phyloP scores from a whole-genome alignment of 30 jellyfish, hydroid and myxozoan species.

The Morbakka virulenta region DNA sequence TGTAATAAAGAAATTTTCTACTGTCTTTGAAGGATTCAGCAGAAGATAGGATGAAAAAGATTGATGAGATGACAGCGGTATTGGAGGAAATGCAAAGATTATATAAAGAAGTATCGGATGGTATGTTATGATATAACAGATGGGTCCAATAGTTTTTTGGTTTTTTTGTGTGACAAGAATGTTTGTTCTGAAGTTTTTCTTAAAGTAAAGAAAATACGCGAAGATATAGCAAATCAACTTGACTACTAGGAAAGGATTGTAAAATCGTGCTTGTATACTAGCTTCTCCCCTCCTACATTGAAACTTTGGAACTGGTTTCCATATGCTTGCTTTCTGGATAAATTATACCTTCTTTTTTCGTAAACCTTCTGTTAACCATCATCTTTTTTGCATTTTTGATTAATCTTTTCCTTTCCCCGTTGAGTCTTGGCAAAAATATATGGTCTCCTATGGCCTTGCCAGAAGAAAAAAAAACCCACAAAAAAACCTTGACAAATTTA shows the following conservation, averaged over 20 bases:
- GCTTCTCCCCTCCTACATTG: too few relatives aligned
- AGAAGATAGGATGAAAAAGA: slow-evolving; percentile 44
- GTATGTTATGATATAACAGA: slow-evolving; percentile 9
- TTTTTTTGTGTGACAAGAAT: slow-evolving; percentile 6
- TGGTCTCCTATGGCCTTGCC: too few relatives aligned
- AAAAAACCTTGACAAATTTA: too few relatives aligned
- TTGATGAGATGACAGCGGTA: slow-evolving; percentile 65
- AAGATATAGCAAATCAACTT: background rate
- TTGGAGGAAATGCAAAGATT: slow-evolving; percentile 61
- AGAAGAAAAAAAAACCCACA: too few relatives aligned
- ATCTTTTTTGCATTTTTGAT: background rate
- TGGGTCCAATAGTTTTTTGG: background rate
- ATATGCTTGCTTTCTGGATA: too few relatives aligned
- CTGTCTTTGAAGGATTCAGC: slow-evolving; percentile 74
- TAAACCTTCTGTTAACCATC: too few relatives aligned
- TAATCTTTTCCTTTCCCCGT: too few relatives aligned
- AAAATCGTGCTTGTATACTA: background rate
- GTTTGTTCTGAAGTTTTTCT: slow-evolving; percentile 12
- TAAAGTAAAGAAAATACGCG: slow-evolving; percentile 10
- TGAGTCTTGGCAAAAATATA: too few relatives aligned
- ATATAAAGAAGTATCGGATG: slow-evolving; percentile 57
- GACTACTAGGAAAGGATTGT: background rate
- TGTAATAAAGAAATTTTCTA: too few relatives aligned
- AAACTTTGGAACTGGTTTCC: too few relatives aligned
- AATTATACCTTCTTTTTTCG: too few relatives aligned